Evolutionary conservation across 2,888 invertebrate species (phyloP).

Genomic region (Melieria crassipennis): DNA sequence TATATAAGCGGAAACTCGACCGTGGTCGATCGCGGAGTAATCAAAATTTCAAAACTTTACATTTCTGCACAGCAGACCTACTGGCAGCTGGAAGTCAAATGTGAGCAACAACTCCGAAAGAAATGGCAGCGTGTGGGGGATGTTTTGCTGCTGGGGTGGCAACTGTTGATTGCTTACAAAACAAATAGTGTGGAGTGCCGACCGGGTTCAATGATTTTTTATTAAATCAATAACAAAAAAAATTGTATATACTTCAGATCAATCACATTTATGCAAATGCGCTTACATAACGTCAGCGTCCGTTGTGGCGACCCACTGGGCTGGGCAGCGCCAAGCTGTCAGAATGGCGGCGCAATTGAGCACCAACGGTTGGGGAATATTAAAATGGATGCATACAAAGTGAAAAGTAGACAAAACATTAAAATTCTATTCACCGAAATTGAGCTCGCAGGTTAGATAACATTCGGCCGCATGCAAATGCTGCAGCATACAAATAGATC

Average conservation of each 20-base stretch:
- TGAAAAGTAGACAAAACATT: neutral
- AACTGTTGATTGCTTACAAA: no score
- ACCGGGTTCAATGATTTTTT: neutral
- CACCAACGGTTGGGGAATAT: neutral
- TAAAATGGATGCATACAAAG: neutral
- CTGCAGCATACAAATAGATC: no score
- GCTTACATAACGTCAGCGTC: conserved; percentile 39
- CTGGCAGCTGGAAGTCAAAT: no score
- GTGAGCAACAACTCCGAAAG: no score
- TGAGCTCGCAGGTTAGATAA: conserved; percentile 39
- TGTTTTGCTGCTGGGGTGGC: no score
- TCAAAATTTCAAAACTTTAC: no score
- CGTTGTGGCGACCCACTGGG: neutral
- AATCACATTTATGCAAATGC: conserved; percentile 43
- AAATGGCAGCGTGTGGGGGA: no score
- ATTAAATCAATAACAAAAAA: conserved; percentile 27
- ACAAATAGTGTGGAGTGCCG: no score
- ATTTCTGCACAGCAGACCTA: no score
- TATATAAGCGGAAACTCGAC: no score
- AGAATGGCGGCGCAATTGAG: neutral
- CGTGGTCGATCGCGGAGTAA: no score
- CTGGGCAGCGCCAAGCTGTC: neutral
- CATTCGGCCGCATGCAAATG: conserved; percentile 7
- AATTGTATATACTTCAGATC: conserved; percentile 33
- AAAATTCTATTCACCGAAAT: conserved; percentile 17